phyloP scores from a whole-genome alignment of 2,888 invertebrate genomes.

The Morpho deidamia region DNA sequence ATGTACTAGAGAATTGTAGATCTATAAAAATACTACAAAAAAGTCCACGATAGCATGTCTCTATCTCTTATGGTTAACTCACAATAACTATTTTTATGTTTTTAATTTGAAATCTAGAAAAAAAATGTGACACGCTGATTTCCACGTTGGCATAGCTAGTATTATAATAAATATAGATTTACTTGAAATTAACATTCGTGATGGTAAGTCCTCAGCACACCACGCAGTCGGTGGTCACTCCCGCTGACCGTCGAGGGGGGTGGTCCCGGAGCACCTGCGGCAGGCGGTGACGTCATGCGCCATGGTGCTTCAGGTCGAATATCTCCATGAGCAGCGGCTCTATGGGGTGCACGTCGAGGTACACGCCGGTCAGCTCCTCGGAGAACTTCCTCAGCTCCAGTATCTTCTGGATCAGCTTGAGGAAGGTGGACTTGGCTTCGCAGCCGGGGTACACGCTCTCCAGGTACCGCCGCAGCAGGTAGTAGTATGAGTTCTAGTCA shows the following conservation, averaged over 20 bases:
- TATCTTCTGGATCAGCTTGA: conserved; percentile 93
- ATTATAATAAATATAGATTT: too few relatives aligned
- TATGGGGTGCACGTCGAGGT: conserved; percentile 95
- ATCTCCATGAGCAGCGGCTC: conserved; percentile 97
- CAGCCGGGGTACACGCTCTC: conserved; percentile 91
- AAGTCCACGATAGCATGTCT: too few relatives aligned
- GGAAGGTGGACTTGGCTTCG: conserved; percentile 91
- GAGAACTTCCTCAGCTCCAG: conserved; percentile 92
- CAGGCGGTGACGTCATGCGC: conserved; percentile 30
- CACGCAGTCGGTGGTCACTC: neutral
- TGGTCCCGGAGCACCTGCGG: neutral
- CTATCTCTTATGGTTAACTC: too few relatives aligned
- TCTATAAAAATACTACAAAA: too few relatives aligned
- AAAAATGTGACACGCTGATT: too few relatives aligned
- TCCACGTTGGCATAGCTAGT: too few relatives aligned
- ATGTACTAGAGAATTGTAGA: too few relatives aligned
- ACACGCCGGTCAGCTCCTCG: conserved; percentile 94
- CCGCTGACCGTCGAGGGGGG: neutral
- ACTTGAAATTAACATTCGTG: too few relatives aligned
- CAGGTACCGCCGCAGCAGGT: conserved; percentile 88
- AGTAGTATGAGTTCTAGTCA: conserved; percentile 91
- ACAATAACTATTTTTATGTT: too few relatives aligned
- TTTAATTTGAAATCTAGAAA: too few relatives aligned
- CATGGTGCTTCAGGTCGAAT: conserved; percentile 90
- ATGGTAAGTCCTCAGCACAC: too few relatives aligned